These are phyloP conservation scores for Campopleginae sp. DNA, from an alignment of 2,888 invertebrate genomes.

Conservation along the genomic window DNA sequence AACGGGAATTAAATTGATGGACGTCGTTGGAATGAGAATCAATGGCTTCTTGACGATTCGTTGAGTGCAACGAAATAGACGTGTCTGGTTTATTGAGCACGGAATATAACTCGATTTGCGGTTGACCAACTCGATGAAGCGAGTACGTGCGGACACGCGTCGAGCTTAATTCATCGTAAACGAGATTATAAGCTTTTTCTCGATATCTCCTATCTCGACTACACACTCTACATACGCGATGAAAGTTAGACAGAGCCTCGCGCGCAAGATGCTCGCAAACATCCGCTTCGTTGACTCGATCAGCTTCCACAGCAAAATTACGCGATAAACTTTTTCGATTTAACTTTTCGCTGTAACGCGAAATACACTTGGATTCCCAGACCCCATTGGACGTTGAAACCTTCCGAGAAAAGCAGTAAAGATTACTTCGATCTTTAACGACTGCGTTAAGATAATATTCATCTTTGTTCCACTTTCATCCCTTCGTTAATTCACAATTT, in stretches of 20 bases:
- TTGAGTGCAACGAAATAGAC: slow-evolving; percentile 27
- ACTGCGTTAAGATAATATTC: slow-evolving; percentile 35
- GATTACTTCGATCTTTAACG: slow-evolving; percentile 38
- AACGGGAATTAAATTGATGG: slow-evolving; percentile 19
- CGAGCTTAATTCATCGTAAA: slow-evolving; percentile 65
- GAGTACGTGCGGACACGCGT: slow-evolving; percentile 38
- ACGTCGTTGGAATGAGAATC: slow-evolving; percentile 1
- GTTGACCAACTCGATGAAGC: slow-evolving; percentile 47
- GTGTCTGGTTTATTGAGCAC: slow-evolving; percentile 42
- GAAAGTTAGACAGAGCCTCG: slow-evolving; percentile 27
- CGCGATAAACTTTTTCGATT: slow-evolving; percentile 20
- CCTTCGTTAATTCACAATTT: neutral
- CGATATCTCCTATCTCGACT: slow-evolving; percentile 53
- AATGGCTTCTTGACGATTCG: slow-evolving; percentile 38
- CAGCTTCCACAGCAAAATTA: slow-evolving; percentile 29
- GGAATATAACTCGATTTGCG: slow-evolving; percentile 60
- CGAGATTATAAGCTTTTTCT: slow-evolving; percentile 60
- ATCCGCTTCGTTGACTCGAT: slow-evolving; percentile 66
- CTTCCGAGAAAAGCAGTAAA: slow-evolving; percentile 38
- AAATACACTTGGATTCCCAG: neutral
- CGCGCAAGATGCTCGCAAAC: slow-evolving; percentile 66
- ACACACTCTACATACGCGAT: slow-evolving; percentile 36
- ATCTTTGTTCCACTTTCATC: slow-evolving; percentile 35
- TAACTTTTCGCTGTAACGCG: slow-evolving; percentile 8
- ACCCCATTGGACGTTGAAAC: slow-evolving; percentile 32